phyloP scores from a whole-genome alignment of 2,113 vertebrate genomes.

The Urocolius indicus region DNA sequence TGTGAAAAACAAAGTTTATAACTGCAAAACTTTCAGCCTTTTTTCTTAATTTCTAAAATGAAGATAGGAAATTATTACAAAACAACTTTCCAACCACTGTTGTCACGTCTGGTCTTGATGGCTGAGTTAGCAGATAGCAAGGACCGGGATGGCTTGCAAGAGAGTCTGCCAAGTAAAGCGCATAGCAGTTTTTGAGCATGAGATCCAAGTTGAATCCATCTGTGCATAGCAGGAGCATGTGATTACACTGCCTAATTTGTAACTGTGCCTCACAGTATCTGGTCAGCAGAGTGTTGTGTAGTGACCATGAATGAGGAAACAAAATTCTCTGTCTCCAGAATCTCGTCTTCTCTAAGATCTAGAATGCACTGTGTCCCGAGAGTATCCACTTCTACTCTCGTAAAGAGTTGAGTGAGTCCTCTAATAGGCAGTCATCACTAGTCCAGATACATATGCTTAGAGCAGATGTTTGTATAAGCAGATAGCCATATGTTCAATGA shows the following conservation, averaged over 20 bases:
- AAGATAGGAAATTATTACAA: not conserved
- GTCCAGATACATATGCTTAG: not conserved
- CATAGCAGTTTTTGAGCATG: not conserved
- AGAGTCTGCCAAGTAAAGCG: not conserved
- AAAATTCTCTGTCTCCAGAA: not conserved
- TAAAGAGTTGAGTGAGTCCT: not conserved
- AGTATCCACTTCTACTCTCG: not conserved
- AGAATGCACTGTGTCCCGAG: not conserved
- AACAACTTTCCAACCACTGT: fast-evolving
- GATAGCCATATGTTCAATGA: not conserved
- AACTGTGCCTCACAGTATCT: fast-evolving
- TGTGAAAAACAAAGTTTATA: not conserved
- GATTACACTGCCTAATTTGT: not conserved
- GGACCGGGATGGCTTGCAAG: not conserved
- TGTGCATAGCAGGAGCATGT: not conserved
- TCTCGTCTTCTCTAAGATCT: not conserved
- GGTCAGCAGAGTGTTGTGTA: not conserved
- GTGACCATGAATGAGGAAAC: not conserved
- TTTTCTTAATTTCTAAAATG: not conserved
- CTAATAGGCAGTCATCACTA: not conserved
- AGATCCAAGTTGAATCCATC: not conserved
- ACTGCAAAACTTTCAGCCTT: not conserved
- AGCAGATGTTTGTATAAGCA: not conserved
- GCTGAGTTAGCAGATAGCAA: not conserved
- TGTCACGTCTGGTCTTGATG: not conserved